Conservation (phyloP, 92 coral and sea anemone genomes). For the Porites evermanni region DNA sequence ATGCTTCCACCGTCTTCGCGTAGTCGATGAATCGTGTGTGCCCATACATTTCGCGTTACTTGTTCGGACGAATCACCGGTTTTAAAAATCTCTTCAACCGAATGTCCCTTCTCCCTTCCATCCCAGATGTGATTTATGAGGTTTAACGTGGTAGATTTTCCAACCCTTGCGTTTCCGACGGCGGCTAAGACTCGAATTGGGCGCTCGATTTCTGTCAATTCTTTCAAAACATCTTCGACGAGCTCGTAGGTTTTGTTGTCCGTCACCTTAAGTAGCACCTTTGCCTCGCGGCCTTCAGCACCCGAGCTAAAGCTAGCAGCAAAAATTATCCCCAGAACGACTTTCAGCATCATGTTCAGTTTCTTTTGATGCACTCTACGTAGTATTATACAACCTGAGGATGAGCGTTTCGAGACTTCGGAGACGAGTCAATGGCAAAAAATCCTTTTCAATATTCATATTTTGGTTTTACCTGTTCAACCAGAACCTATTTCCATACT, state of each 20-base stretch:
- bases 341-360: neutral
- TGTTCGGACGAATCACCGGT: conserved; percentile 60
- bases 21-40: conserved; percentile 28
- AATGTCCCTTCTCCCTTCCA: neutral
- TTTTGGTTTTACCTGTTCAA: neutral
- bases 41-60: conserved; percentile 75
- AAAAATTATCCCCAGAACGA: neutral
- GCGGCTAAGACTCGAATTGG: conserved; percentile 57
- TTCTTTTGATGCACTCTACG: too few relatives aligned
- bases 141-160: conserved; percentile 66
- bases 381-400: too few relatives aligned
- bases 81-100: conserved; percentile 54
- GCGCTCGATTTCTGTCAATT: conserved; percentile 27
- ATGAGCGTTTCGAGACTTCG: too few relatives aligned
- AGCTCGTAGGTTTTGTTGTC: conserved; percentile 14
- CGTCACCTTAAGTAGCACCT: neutral
- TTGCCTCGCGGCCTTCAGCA: neutral
- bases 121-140: conserved; percentile 15
- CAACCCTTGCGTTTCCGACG: conserved; percentile 70
- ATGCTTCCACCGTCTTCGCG: conserved; percentile 24
- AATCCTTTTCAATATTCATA: neutral
- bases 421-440: neutral
- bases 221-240: conserved; percentile 25
- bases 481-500: too few relatives aligned
- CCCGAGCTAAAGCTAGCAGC: neutral